phyloP scores from a whole-genome alignment of 2,113 vertebrate genomes.

The Colaptes auratus region DNA sequence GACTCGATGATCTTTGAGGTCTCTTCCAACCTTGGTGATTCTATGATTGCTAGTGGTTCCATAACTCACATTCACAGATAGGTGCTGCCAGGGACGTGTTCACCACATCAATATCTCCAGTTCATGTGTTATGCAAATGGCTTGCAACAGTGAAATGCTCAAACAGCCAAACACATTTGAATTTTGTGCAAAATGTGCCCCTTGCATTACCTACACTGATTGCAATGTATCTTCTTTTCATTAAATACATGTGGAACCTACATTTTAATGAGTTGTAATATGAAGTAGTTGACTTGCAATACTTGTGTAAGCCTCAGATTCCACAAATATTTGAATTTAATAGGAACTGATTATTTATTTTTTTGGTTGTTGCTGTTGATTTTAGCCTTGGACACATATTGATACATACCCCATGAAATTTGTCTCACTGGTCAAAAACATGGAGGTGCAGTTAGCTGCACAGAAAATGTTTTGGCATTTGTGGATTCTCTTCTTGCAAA shows the following conservation, averaged over 20 bases:
- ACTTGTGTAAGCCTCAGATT: background rate
- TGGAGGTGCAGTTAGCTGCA: background rate
- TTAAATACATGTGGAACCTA: background rate
- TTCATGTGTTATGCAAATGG: conserved; percentile 8
- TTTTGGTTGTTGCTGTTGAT: background rate
- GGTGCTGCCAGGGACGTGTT: background rate
- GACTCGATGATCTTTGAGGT: too few relatives aligned
- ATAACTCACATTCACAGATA: background rate
- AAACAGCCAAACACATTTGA: background rate
- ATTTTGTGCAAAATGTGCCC: background rate
- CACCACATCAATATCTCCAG: background rate
- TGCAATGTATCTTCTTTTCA: background rate
- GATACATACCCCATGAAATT: background rate
- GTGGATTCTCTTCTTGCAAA: background rate
- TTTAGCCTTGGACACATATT: background rate
- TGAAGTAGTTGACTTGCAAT: background rate
- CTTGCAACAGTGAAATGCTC: background rate
- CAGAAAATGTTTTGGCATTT: background rate
- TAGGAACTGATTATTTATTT: background rate
- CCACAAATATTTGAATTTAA: background rate
- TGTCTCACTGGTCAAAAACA: background rate
- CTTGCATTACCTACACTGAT: background rate
- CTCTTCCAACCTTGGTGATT: too few relatives aligned
- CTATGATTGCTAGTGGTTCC: background rate
- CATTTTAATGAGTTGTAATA: background rate